These are phyloP conservation scores for Napeogenes sylphis DNA, from an alignment of 2,888 invertebrate genomes.

Conservation along the genomic window DNA sequence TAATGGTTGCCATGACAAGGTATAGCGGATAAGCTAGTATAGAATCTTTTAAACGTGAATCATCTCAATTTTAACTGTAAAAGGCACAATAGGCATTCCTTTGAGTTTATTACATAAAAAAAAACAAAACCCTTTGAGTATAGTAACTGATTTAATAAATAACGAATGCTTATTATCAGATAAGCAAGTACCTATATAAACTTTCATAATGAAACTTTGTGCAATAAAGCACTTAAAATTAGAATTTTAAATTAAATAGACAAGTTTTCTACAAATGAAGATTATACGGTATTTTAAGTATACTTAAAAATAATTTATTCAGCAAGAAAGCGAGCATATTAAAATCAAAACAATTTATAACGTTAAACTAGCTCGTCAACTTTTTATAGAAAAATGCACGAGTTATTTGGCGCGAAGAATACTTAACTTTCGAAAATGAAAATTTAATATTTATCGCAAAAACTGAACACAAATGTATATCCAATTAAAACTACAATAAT, in stretches of 20 bases:
- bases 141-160: too few species aligned
- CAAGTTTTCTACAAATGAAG: neutral
- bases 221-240: neutral
- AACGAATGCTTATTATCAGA: too few species aligned
- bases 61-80: too few species aligned
- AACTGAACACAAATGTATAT: neutral
- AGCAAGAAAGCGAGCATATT: constrained; percentile 5
- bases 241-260: neutral
- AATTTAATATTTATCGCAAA: neutral
- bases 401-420: constrained; percentile 5
- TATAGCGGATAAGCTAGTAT: too few species aligned
- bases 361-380: constrained; percentile 2
- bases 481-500: constrained; percentile 22
- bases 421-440: constrained; percentile 21
- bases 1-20: too few species aligned
- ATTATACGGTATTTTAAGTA: constrained; percentile 1
- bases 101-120: too few species aligned
- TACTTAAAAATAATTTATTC: constrained; percentile 3
- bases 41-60: too few species aligned
- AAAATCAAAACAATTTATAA: constrained; percentile 12
- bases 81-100: too few species aligned
- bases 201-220: too few species aligned
- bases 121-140: too few species aligned
- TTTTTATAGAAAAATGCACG: constrained; percentile 8
- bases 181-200: too few species aligned